Evolutionary conservation across 30 jellyfish, hydroid and myxozoan species (phyloP).

Genomic region (Aurelia aurita complex sp. Pacific): DNA sequence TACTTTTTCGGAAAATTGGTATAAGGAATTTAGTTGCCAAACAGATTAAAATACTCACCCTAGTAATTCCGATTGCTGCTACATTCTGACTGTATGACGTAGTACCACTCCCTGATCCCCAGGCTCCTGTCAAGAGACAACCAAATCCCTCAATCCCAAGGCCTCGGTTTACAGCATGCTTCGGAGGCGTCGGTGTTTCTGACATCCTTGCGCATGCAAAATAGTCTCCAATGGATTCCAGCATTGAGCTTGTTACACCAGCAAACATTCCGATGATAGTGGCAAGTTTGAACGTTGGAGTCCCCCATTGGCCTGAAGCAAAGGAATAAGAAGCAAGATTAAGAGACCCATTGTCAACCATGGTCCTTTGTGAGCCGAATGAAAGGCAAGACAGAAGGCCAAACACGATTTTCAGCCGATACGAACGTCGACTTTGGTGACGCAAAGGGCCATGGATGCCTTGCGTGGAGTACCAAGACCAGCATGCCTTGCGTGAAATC

Average conservation of each 20-base stretch:
- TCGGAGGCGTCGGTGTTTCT: slow-evolving; percentile 98
- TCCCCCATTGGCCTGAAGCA: slow-evolving; percentile 95
- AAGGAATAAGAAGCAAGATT: neutral
- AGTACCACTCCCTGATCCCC: slow-evolving; percentile 98
- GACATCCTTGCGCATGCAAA: slow-evolving; percentile 93
- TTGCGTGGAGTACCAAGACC: too few species aligned
- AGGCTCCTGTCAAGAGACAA: slow-evolving; percentile 86
- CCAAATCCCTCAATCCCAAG: slow-evolving; percentile 93
- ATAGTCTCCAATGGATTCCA: slow-evolving; percentile 94
- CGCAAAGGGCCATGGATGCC: too few species aligned
- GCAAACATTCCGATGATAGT: slow-evolving; percentile 93
- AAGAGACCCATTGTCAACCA: neutral
- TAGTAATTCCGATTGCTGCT: slow-evolving; percentile 91
- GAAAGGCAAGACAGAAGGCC: too few species aligned
- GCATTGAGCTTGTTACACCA: slow-evolving; percentile 87
- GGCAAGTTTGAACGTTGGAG: slow-evolving; percentile 74
- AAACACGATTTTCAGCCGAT: too few species aligned
- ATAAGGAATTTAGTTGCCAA: too few species aligned
- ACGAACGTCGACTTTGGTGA: too few species aligned
- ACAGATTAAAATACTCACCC: slow-evolving; percentile 40
- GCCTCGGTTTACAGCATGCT: slow-evolving; percentile 94
- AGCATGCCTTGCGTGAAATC: too few species aligned
- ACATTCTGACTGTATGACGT: slow-evolving; percentile 96
- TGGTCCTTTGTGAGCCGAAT: too few species aligned
- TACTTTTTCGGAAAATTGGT: too few species aligned